Evolutionary conservation across 2,888 invertebrate species (phyloP).

Genomic region (Cerastis leucographa): DNA sequence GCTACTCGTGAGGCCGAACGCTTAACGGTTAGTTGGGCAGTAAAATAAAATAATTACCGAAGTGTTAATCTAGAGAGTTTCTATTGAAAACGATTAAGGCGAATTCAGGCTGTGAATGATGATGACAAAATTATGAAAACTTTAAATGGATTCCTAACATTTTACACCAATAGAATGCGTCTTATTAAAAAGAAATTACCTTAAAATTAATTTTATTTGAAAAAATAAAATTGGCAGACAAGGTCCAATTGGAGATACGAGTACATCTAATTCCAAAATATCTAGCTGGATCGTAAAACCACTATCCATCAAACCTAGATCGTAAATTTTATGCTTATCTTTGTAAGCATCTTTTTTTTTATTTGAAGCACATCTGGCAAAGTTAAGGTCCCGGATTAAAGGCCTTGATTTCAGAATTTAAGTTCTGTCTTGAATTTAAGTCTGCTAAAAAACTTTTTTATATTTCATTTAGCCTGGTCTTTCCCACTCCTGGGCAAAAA

Average conservation of each 20-base stretch:
- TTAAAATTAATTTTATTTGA: background rate
- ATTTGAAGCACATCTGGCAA: conserved; percentile 25
- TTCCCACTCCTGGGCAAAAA: too few relatives aligned
- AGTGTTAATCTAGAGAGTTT: background rate
- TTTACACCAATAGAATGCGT: background rate
- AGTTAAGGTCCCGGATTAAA: background rate
- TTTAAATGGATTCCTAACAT: background rate
- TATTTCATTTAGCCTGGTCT: too few relatives aligned
- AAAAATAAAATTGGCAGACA: background rate
- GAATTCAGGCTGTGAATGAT: too few relatives aligned
- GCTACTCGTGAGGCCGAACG: background rate
- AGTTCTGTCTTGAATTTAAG: background rate
- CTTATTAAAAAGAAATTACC: background rate
- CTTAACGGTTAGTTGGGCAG: background rate
- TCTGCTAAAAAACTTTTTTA: background rate
- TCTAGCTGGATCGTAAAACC: conserved; percentile 34
- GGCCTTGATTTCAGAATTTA: background rate
- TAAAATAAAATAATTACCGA: background rate
- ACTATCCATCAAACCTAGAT: conserved; percentile 26
- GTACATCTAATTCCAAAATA: conserved; percentile 9
- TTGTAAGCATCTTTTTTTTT: conserved; percentile 25
- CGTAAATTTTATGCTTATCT: conserved; percentile 19
- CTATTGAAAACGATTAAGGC: background rate
- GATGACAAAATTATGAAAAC: background rate
- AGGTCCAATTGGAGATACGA: conserved; percentile 3